Percentiles rank a stretch among this genome's conserved stretches.
These are phyloP conservation scores for Sclerodermus sp. DNA, from an alignment of 2,888 invertebrate genomes.

Conservation along the genomic window DNA sequence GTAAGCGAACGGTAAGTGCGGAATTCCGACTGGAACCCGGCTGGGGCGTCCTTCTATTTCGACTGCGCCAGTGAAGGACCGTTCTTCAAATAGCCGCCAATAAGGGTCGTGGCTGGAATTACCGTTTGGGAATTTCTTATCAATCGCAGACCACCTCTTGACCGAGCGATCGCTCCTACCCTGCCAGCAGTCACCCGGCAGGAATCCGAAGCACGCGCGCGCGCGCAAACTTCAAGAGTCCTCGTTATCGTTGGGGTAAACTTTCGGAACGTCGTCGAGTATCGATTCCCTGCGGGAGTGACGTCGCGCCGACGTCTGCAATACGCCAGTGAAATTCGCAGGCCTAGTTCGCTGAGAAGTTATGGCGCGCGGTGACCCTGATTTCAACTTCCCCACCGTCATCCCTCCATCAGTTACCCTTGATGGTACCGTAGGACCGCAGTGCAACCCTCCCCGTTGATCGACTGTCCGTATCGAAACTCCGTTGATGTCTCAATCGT, in stretches of 20 bases:
- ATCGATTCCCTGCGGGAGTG: conserved; percentile 38
- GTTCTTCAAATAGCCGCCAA: conserved; percentile 45
- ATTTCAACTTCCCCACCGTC: no score
- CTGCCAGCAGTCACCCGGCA: conserved; percentile 4
- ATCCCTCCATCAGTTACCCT: no score
- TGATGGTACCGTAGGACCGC: no score
- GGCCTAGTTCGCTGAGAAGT: no score
- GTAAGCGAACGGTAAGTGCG: not conserved
- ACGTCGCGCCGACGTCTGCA: conserved; percentile 36
- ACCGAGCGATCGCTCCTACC: conserved; percentile 24
- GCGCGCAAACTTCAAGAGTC: not conserved
- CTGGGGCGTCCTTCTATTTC: conserved; percentile 12
- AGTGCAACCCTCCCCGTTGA: no score
- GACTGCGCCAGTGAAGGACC: conserved; percentile 15
- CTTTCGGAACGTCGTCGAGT: no score
- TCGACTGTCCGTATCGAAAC: no score
- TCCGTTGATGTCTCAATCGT: no score
- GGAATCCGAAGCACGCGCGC: not conserved
- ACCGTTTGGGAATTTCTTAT: conserved; percentile 40
- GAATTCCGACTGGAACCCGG: not conserved
- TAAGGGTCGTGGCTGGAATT: conserved; percentile 20
- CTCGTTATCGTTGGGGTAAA: not conserved
- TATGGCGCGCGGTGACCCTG: no score
- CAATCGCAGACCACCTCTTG: conserved; percentile 41
- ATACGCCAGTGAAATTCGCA: no score